Conservation (phyloP, 2,797 vertebrate species). For the Sebastes hopkinsi region DNA sequence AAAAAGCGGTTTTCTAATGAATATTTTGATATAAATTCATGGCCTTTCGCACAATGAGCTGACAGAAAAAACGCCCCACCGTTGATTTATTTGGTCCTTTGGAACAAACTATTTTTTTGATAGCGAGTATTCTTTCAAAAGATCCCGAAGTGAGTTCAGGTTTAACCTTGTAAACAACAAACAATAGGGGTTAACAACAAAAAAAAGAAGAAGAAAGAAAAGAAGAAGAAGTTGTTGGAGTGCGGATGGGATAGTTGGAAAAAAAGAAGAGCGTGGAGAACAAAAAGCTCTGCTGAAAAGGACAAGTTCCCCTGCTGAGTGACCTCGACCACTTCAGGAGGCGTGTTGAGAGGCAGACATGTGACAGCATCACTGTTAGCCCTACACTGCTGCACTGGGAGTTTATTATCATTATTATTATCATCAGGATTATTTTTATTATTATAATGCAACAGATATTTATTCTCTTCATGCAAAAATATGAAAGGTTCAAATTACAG, state of each 20-base stretch:
- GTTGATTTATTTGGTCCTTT: neutral
- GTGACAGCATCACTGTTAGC: constrained; percentile 6
- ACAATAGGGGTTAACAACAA: neutral
- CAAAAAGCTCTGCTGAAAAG: constrained; percentile 42
- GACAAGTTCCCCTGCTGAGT: constrained; percentile 43
- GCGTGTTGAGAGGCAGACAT: neutral
- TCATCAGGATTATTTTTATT: neutral
- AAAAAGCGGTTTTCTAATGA: neutral
- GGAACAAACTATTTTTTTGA: constrained; percentile 18
- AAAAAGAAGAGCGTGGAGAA: constrained; percentile 38
- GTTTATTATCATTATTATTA: neutral
- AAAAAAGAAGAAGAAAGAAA: neutral
- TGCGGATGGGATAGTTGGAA: neutral
- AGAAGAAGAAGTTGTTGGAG: neutral
- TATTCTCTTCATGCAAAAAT: neutral
- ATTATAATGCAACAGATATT: neutral
- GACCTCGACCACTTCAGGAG: constrained; percentile 42
- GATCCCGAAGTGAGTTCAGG: constrained; percentile 8
- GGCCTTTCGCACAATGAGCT: constrained; percentile 29
- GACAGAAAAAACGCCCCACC: neutral
- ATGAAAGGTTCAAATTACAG: neutral
- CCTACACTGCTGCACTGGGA: neutral
- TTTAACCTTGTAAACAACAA: constrained; percentile 45
- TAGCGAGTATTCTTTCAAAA: neutral
- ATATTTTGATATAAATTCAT: constrained; percentile 32